Evolutionary conservation across 2,888 invertebrate genomes (phyloP).

Genomic region (Orthosia gothica): DNA sequence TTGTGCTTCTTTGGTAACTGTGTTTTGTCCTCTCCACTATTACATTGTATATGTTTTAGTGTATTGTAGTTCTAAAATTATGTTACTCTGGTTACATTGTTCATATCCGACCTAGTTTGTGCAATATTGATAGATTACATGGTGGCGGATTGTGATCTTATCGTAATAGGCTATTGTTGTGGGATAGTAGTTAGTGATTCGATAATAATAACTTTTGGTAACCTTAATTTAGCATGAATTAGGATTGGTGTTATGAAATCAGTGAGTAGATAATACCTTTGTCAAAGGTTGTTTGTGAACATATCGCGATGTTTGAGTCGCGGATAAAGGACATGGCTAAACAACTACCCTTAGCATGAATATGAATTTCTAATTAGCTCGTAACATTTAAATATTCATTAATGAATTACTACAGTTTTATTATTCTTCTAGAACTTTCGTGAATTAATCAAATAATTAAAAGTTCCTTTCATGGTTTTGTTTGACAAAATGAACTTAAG

Average conservation of each 20-base stretch:
- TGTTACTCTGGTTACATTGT: constrained; percentile 28
- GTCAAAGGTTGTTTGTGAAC: background rate
- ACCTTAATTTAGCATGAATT: constrained; percentile 17
- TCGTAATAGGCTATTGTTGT: constrained; percentile 15
- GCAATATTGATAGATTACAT: constrained; percentile 7
- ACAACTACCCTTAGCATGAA: too few species aligned
- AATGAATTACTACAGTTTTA: too few species aligned
- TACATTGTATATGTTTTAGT: background rate
- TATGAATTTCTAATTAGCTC: too few species aligned
- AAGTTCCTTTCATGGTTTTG: too few species aligned
- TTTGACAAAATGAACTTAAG: too few species aligned
- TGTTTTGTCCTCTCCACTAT: background rate
- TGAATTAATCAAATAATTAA: too few species aligned
- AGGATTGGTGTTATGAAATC: constrained; percentile 25
- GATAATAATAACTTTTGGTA: constrained; percentile 26
- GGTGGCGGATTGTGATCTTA: constrained; percentile 18
- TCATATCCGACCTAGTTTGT: constrained; percentile 44
- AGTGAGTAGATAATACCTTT: background rate
- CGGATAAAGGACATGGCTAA: too few species aligned
- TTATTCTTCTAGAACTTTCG: too few species aligned
- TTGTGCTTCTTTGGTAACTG: too few species aligned
- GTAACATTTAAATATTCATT: too few species aligned
- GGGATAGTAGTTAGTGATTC: constrained; percentile 11
- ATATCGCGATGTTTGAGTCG: too few species aligned
- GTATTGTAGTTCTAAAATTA: constrained; percentile 7